Evolutionary conservation across 1,140 invertebrate species (phyloP).

Genomic region (Caenorhabditis remanei): DNA sequence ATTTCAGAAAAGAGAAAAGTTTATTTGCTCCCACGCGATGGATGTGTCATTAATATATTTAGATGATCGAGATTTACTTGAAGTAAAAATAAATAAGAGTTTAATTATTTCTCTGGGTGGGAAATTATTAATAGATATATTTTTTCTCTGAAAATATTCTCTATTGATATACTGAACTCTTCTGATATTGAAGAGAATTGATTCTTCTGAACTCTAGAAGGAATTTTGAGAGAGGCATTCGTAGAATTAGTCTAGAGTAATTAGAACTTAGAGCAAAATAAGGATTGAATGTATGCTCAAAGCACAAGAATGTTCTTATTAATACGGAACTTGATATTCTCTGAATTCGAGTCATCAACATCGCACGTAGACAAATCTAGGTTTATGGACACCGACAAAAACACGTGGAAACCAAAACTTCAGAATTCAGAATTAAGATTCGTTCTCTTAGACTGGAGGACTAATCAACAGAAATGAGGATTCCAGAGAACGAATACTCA

Average conservation of each 20-base stretch:
- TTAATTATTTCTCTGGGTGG: slow-evolving; percentile 1
- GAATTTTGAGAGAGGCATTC: neutral
- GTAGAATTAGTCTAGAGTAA: neutral
- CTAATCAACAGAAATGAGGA: neutral
- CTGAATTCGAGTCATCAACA: too few relatives aligned
- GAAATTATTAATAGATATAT: neutral
- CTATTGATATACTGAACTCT: neutral
- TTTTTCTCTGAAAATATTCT: neutral
- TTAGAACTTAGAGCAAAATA: neutral
- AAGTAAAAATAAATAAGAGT: slow-evolving; percentile 32
- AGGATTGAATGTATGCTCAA: neutral
- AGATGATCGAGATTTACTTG: slow-evolving; percentile 7
- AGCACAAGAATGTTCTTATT: neutral
- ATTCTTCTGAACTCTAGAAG: neutral
- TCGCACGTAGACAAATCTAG: too few relatives aligned
- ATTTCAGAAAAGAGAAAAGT: neutral
- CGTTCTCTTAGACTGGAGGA: neutral
- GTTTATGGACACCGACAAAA: too few relatives aligned
- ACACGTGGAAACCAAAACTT: too few relatives aligned
- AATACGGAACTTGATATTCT: too few relatives aligned
- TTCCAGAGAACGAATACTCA: neutral
- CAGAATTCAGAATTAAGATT: neutral
- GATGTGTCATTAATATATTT: neutral
- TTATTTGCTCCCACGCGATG: slow-evolving; percentile 1
- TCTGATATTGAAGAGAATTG: neutral